phyloP scores from a whole-genome alignment of 2,888 invertebrate species.

The Harpalus rubripes region DNA sequence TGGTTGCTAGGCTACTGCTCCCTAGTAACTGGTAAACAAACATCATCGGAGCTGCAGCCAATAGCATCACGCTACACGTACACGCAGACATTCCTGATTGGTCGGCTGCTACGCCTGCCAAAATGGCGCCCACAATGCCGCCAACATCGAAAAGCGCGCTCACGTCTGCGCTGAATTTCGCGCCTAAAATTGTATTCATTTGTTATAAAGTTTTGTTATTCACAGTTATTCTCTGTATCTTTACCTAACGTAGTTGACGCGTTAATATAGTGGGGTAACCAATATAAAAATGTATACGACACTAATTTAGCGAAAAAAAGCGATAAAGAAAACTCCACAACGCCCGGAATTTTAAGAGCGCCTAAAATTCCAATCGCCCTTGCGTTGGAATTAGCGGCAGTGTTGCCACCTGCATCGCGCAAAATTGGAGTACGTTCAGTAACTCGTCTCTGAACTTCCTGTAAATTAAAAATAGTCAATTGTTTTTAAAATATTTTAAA shows the following conservation, averaged over 20 bases:
- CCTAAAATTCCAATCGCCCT: constrained; percentile 87
- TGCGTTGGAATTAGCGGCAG: constrained; percentile 61
- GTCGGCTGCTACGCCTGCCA: constrained; percentile 93
- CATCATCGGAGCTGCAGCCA: constrained; percentile 89
- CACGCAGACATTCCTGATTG: constrained; percentile 89
- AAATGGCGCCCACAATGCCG: constrained; percentile 92
- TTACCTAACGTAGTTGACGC: constrained; percentile 83
- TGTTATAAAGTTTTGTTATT: no score
- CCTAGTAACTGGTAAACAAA: constrained; percentile 89
- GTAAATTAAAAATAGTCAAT: constrained; percentile 51
- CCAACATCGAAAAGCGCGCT: constrained; percentile 93
- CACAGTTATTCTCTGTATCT: no score
- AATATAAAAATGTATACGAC: constrained; percentile 97
- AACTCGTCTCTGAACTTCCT: constrained; percentile 74
- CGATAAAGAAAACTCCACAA: constrained; percentile 94
- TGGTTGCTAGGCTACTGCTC: constrained; percentile 80
- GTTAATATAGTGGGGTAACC: constrained; percentile 95
- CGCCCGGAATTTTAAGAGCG: constrained; percentile 93
- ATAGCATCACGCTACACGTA: constrained; percentile 91
- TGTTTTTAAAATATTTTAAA: not conserved
- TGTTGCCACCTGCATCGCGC: constrained; percentile 64
- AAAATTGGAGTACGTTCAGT: constrained; percentile 74
- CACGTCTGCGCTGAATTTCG: constrained; percentile 86
- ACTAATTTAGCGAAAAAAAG: constrained; percentile 98
- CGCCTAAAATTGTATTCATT: constrained; percentile 74